These are phyloP conservation scores for Tricholauxania praeusta DNA, from an alignment of 2,888 invertebrate genomes.

Conservation along the genomic window DNA sequence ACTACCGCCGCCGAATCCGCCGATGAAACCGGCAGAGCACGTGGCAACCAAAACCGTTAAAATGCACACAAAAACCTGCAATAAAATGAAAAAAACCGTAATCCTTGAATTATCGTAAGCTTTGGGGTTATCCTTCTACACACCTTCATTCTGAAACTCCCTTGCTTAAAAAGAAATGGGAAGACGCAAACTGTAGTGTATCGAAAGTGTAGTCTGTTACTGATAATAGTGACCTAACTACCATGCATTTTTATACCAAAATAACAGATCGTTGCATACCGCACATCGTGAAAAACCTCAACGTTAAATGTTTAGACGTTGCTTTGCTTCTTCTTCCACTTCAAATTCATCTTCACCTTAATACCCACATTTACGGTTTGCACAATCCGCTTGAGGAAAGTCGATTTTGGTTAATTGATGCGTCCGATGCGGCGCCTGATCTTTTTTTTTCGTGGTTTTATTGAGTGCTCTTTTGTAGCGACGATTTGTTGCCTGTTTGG, in stretches of 20 bases:
- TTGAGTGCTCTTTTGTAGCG: not conserved
- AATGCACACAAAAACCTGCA: slow-evolving; percentile 45
- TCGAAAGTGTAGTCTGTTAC: slow-evolving; percentile 38
- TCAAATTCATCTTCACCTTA: not conserved
- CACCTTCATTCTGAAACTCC: slow-evolving; percentile 47
- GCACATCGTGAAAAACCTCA: not conserved
- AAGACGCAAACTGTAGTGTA: slow-evolving; percentile 31
- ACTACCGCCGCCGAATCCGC: slow-evolving; percentile 28
- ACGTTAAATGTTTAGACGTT: too few relatives aligned
- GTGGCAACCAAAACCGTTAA: slow-evolving; percentile 43
- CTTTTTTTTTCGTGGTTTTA: not conserved
- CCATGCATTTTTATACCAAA: slow-evolving; percentile 43
- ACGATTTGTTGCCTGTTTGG: not conserved
- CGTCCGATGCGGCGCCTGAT: not conserved
- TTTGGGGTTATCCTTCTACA: not conserved
- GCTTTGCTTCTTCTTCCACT: not conserved
- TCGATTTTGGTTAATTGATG: not conserved
- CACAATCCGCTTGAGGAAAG: not conserved
- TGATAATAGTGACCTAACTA: slow-evolving; percentile 33
- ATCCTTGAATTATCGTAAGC: not conserved
- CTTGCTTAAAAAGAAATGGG: slow-evolving; percentile 25
- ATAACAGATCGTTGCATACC: slow-evolving; percentile 33
- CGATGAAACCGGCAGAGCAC: slow-evolving; percentile 44
- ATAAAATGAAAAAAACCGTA: slow-evolving; percentile 14
- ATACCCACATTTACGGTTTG: not conserved